Evolutionary conservation across 1,140 invertebrate species (phyloP).

Genomic region (Procambarus virginalis): DNA sequence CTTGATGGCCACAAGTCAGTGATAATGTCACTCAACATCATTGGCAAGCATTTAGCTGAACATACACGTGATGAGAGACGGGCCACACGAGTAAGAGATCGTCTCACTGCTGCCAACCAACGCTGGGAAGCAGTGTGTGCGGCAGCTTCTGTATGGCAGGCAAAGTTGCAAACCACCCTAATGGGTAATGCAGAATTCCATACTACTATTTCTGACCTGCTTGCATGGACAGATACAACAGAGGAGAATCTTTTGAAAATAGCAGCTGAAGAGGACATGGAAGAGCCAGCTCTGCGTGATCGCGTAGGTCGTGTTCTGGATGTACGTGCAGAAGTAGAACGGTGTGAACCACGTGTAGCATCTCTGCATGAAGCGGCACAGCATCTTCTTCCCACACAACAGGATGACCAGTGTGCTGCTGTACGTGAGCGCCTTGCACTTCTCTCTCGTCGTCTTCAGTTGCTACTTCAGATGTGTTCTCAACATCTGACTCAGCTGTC

Average conservation of each 20-base stretch:
- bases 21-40: slow-evolving; percentile 88
- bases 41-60: slow-evolving; percentile 86
- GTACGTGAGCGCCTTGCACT: slow-evolving; percentile 73
- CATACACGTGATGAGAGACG: slow-evolving; percentile 80
- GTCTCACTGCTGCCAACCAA: slow-evolving; percentile 82
- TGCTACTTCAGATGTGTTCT: slow-evolving; percentile 73
- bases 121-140: slow-evolving; percentile 88
- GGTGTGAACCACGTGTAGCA: slow-evolving; percentile 88
- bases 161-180: slow-evolving; percentile 83
- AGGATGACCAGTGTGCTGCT: slow-evolving; percentile 58
- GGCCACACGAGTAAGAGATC: slow-evolving; percentile 80
- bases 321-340: slow-evolving; percentile 84
- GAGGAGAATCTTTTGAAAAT: slow-evolving; percentile 86
- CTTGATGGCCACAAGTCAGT: slow-evolving; percentile 91
- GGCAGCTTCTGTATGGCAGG: slow-evolving; percentile 83
- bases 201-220: slow-evolving; percentile 85
- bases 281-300: slow-evolving; percentile 62
- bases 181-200: slow-evolving; percentile 88
- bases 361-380: slow-evolving; percentile 88
- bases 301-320: slow-evolving; percentile 77
- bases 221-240: slow-evolving; percentile 85
- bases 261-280: slow-evolving; percentile 76
- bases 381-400: slow-evolving; percentile 77
- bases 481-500: slow-evolving; percentile 73
- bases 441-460: slow-evolving; percentile 73